These are phyloP conservation scores for Helarctos malayanus DNA, from an alignment of 2,797 vertebrate species.

Conservation along the genomic window DNA sequence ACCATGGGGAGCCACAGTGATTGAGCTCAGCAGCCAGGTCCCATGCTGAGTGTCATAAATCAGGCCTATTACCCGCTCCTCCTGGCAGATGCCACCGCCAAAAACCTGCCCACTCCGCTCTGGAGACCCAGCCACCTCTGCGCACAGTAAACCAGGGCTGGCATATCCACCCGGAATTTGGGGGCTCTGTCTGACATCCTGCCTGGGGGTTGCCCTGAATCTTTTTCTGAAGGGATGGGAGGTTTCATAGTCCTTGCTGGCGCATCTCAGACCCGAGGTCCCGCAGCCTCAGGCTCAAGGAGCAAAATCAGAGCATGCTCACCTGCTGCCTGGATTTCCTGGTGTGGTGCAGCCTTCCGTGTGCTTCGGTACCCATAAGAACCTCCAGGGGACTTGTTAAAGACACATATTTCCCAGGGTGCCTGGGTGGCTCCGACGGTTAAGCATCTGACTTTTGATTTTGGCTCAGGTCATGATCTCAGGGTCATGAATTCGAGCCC, in stretches of 20 bases:
- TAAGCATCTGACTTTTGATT: neutral
- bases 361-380: neutral
- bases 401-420: neutral
- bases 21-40: slow-evolving; percentile 91
- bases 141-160: neutral
- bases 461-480: neutral
- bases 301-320: neutral
- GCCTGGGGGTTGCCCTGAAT: neutral
- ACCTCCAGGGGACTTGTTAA: neutral
- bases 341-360: neutral
- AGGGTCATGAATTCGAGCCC: neutral
- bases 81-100: slow-evolving; percentile 83
- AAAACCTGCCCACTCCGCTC: slow-evolving; percentile 83
- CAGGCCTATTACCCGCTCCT: slow-evolving; percentile 89
- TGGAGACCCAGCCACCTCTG: slow-evolving; percentile 75
- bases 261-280: neutral
- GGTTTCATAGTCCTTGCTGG: neutral
- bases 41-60: slow-evolving; percentile 92
- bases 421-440: neutral
- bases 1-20: slow-evolving; percentile 90
- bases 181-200: neutral
- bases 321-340: neutral
- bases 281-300: neutral
- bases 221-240: neutral
- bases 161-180: neutral